phyloP scores from a whole-genome alignment of 2,797 vertebrate genomes.

The Enteromius unitaeniatus region DNA sequence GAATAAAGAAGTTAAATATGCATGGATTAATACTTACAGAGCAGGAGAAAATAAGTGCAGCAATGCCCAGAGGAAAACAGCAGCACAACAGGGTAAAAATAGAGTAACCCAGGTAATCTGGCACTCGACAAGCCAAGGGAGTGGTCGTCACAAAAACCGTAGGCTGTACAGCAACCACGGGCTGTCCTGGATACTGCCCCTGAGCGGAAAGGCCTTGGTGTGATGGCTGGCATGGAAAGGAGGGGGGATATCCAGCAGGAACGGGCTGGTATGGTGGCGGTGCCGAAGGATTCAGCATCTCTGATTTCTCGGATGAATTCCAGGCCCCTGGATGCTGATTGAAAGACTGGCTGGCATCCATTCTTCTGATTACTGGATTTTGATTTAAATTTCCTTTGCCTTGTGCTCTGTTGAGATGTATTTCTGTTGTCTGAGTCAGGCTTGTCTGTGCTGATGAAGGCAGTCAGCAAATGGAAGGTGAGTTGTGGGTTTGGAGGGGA shows the following conservation, averaged over 20 bases:
- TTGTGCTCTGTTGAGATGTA: neutral
- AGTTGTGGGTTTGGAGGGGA: neutral
- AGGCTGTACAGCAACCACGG: constrained; percentile 67
- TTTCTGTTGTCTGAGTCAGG: neutral
- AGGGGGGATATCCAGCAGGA: constrained; percentile 35
- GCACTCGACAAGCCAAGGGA: constrained; percentile 60
- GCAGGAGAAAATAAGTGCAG: constrained; percentile 78
- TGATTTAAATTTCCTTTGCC: neutral
- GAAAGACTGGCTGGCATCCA: constrained; percentile 65
- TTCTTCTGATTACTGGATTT: constrained; percentile 31
- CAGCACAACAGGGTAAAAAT: constrained; percentile 82
- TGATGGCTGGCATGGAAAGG: constrained; percentile 52
- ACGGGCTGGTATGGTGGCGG: neutral
- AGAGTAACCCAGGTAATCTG: constrained; percentile 79
- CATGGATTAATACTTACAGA: constrained; percentile 70
- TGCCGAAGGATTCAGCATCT: neutral
- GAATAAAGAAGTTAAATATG: neutral
- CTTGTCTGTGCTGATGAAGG: neutral
- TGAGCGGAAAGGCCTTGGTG: neutral
- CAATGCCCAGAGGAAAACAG: constrained; percentile 78
- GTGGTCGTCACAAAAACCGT: constrained; percentile 59
- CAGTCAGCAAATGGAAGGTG: neutral
- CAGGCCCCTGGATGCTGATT: neutral
- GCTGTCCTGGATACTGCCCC: constrained; percentile 19
- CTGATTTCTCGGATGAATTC: neutral